Percentiles rank a stretch among this genome's conserved stretches.
Evolutionary conservation across 2,888 invertebrate genomes (phyloP).

Genomic region (Athrips mouffetella): DNA sequence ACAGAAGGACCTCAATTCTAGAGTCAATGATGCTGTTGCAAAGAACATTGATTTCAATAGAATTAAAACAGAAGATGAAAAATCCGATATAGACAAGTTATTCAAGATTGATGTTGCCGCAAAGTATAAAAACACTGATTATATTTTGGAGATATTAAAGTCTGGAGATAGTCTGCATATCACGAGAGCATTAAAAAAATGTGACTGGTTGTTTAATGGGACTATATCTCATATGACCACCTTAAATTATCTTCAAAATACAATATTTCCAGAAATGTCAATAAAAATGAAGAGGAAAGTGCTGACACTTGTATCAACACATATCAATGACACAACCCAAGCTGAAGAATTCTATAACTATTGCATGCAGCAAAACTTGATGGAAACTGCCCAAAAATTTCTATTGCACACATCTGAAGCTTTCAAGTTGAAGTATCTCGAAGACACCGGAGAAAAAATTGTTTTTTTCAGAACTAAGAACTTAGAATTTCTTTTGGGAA

Average conservation of each 20-base stretch:
- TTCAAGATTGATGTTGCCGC: conserved; percentile 58
- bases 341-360: conserved; percentile 42
- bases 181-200: conserved; percentile 51
- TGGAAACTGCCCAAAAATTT: conserved; percentile 43
- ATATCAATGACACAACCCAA: conserved; percentile 38
- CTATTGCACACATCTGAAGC: conserved; percentile 39
- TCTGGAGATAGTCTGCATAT: conserved; percentile 49
- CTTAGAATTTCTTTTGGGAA: conserved; percentile 36
- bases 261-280: conserved; percentile 55
- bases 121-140: conserved; percentile 44
- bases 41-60: conserved; percentile 32
- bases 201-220: conserved; percentile 45
- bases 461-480: conserved; percentile 9
- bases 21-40: conserved; percentile 35
- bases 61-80: conserved; percentile 30
- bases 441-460: conserved; percentile 14
- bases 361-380: conserved; percentile 34
- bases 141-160: conserved; percentile 47
- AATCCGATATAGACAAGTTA: conserved; percentile 47
- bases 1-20: conserved; percentile 40
- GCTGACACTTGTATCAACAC: conserved; percentile 35
- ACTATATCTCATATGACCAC: too few relatives aligned
- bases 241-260: conserved; percentile 39
- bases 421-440: conserved; percentile 40
- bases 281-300: conserved; percentile 51